Evolutionary conservation across 2,113 vertebrate species (phyloP), one percentile per base, ranked within the genome.

Genomic region (Grus americana): DNA sequence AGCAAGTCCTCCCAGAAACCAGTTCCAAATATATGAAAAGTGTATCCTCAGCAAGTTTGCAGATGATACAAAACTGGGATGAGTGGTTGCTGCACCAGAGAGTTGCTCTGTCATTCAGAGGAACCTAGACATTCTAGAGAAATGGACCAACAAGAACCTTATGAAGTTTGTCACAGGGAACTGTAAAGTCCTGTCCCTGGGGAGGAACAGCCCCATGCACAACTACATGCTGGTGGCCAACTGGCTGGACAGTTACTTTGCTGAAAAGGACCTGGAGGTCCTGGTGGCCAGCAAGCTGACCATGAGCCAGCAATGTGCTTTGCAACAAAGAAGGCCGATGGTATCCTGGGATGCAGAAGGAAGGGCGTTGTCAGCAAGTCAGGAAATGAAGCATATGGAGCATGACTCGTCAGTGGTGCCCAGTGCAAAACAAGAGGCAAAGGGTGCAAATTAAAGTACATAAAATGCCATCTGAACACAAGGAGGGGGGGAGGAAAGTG

Each of bases 401-500:
- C 23, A 55, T 0, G 1, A 40, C 7, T 55, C 38, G 40, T 62
- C 65, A 54, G 34, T 55, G 29, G 23, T 55, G 23, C n/a, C 40
- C 66, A 62, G 18, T 34, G 11, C 55, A 76, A 68, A 62, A n/a
- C 24, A 78, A 52, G 26, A 70, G 42, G 38, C 9, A 40, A 79
- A 63, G 34, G 49, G 12, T 3, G 2, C 19, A 63, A 23, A 47
- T 38, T 61, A 44, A 87, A 70, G 26, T 26, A 27, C 6, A 11
- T 36, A 32, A 36, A 52, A 78, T 27, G 52, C 63, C 27, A 38
- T 44, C 26, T 52, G 32, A 46, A 23, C 18, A 38, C 38, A 49
- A 40, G 29, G 38, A 38, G 38, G 6, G 12, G 7, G 0, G 1
- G 29, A 24, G 40, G 40, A 57, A 27, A 16, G 11, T 6, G 10